Evolutionary conservation across 35 echinoderm and acorn worm species (phyloP).

Genomic region (Hemicentrotus pulcherrimus): DNA sequence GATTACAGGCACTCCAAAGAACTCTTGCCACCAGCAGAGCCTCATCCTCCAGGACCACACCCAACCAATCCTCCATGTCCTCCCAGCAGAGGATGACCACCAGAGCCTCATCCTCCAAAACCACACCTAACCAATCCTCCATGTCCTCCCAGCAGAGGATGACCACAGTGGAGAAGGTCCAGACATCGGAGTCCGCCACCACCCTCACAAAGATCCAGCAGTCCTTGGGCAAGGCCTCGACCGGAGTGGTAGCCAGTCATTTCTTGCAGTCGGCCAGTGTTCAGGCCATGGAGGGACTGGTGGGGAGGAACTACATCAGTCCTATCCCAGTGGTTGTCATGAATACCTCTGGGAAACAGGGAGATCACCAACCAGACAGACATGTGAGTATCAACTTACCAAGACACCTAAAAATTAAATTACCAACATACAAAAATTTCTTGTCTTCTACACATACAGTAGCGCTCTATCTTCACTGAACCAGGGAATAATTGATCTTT

Average conservation of each 20-base stretch:
- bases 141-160: constrained; percentile 2
- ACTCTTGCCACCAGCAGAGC: constrained; percentile 1
- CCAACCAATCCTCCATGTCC: background rate
- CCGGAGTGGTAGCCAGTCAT: constrained; percentile 19
- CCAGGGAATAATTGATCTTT: too few species aligned
- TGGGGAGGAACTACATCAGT: constrained; percentile 26
- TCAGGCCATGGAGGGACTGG: constrained; percentile 15
- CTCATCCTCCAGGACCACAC: background rate
- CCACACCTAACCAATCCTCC: background rate
- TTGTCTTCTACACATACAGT: too few species aligned
- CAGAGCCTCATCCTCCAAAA: background rate
- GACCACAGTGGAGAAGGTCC: constrained; percentile 3
- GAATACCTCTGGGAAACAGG: background rate
- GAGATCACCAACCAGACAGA: background rate
- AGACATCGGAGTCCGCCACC: constrained; percentile 17
- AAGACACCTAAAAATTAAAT: too few species aligned
- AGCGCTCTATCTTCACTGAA: too few species aligned
- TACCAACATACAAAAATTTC: too few species aligned
- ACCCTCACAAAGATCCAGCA: background rate
- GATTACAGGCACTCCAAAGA: constrained; percentile 25
- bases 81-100: background rate
- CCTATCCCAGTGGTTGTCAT: constrained; percentile 39
- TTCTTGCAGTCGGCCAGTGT: constrained; percentile 45
- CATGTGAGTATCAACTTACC: background rate
- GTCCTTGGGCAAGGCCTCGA: background rate